Evolutionary conservation across 2,797 vertebrate species (phyloP).

Genomic region (Discoglossus pictus): DNA sequence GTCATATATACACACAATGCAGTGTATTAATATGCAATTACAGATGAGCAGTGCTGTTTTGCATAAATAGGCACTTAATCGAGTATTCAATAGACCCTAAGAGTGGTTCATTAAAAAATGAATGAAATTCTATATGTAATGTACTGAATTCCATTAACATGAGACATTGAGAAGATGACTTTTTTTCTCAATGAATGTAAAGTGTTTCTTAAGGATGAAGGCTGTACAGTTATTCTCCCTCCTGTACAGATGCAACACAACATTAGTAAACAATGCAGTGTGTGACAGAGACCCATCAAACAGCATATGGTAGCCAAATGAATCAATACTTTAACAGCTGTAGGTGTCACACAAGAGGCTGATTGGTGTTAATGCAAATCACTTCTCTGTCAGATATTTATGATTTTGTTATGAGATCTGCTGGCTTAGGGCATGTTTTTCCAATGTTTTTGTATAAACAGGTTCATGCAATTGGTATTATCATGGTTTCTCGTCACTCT

Average conservation of each 20-base stretch:
- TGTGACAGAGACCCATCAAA: slow-evolving; percentile 50
- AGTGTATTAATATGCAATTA: too few species aligned
- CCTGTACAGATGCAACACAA: slow-evolving; percentile 32
- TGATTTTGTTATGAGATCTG: slow-evolving; percentile 27
- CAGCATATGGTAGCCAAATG: slow-evolving; percentile 60
- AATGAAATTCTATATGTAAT: too few species aligned
- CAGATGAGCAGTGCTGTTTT: too few species aligned
- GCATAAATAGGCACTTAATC: too few species aligned
- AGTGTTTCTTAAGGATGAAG: slow-evolving; percentile 11
- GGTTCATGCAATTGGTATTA: slow-evolving; percentile 9
- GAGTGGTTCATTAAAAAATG: too few species aligned
- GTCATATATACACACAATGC: too few species aligned
- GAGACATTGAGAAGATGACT: too few species aligned
- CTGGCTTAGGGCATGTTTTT: slow-evolving; percentile 13
- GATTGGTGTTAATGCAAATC: slow-evolving; percentile 67
- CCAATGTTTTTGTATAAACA: slow-evolving; percentile 4
- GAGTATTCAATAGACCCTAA: too few species aligned
- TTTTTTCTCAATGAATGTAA: background rate
- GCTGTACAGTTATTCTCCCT: slow-evolving; percentile 13
- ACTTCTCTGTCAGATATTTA: slow-evolving; percentile 42
- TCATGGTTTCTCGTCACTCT: too few species aligned
- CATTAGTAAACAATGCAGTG: slow-evolving; percentile 42
- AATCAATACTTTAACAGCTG: slow-evolving; percentile 63
- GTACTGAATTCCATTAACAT: too few species aligned
- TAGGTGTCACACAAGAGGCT: slow-evolving; percentile 60